Conservation (phyloP, 2,888 invertebrate species). For the Globia sparganii region DNA sequence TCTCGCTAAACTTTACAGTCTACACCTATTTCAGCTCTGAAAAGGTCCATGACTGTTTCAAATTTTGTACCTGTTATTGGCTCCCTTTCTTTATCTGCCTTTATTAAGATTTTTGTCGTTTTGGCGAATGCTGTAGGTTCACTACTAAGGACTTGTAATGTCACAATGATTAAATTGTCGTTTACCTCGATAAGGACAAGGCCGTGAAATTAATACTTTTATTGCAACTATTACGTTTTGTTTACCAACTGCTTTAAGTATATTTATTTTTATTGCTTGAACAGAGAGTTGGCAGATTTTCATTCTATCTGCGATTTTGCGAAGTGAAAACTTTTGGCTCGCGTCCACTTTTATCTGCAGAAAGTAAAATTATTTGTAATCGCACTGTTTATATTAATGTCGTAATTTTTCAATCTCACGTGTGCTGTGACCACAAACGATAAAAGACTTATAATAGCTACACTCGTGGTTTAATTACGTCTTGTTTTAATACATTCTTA, state of each 20-base stretch:
- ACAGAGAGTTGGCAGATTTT: conserved; percentile 51
- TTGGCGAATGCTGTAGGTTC: not conserved
- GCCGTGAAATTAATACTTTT: conserved; percentile 13
- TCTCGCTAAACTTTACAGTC: not conserved
- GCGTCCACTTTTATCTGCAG: conserved; percentile 55
- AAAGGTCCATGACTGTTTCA: not conserved
- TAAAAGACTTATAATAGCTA: not conserved
- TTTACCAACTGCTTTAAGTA: conserved; percentile 6
- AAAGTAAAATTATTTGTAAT: conserved; percentile 54
- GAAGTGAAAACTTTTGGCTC: conserved; percentile 58
- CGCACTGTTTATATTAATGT: not conserved
- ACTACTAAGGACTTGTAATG: not conserved
- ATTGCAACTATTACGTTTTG: conserved; percentile 12
- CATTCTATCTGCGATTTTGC: conserved; percentile 43
- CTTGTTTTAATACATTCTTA: not conserved
- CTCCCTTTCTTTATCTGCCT: too few relatives aligned
- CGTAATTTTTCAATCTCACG: conserved; percentile 13
- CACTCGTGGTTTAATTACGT: not conserved
- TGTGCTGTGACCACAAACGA: not conserved
- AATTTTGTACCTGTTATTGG: not conserved
- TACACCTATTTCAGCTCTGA: not conserved
- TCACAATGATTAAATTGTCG: not conserved
- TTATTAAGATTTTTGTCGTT: not conserved
- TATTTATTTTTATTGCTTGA: conserved; percentile 34
- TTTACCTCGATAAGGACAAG: conserved; percentile 2